Evolutionary conservation across 2,113 vertebrate species (phyloP).

Genomic region (Varanus salvator): DNA sequence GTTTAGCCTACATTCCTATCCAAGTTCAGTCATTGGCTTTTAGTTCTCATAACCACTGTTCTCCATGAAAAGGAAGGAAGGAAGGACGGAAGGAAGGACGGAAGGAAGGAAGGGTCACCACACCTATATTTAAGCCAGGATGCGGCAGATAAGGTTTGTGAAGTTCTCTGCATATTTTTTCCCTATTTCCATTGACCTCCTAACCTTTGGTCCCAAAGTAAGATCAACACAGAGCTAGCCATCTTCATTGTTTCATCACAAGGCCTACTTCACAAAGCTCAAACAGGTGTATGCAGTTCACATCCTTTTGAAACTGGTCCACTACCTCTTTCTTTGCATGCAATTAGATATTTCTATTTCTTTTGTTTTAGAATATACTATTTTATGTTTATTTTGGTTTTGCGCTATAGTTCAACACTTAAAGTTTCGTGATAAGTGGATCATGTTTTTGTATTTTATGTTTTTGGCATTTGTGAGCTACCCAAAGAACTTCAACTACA

Average conservation of each 20-base stretch:
- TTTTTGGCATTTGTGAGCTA: too few species aligned
- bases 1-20: not conserved
- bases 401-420: too few species aligned
- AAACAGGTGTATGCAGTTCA: not conserved
- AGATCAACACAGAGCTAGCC: too few species aligned
- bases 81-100: too few species aligned
- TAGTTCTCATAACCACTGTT: not conserved
- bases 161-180: not conserved
- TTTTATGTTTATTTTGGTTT: too few species aligned
- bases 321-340: not conserved
- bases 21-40: not conserved
- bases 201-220: not conserved
- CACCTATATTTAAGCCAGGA: not conserved
- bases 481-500: too few species aligned
- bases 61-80: not conserved
- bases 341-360: not conserved
- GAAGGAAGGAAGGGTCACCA: too few species aligned
- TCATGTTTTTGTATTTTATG: too few species aligned
- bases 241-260: not conserved
- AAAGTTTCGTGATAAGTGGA: too few species aligned
- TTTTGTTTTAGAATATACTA: too few species aligned
- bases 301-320: not conserved
- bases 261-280: not conserved
- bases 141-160: not conserved
- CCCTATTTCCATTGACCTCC: not conserved